A percentile compares a stretch with the other conserved stretches of the same genome.
Evolutionary conservation across 2,888 invertebrate species (phyloP).

Genomic region (Lingula anatina): DNA sequence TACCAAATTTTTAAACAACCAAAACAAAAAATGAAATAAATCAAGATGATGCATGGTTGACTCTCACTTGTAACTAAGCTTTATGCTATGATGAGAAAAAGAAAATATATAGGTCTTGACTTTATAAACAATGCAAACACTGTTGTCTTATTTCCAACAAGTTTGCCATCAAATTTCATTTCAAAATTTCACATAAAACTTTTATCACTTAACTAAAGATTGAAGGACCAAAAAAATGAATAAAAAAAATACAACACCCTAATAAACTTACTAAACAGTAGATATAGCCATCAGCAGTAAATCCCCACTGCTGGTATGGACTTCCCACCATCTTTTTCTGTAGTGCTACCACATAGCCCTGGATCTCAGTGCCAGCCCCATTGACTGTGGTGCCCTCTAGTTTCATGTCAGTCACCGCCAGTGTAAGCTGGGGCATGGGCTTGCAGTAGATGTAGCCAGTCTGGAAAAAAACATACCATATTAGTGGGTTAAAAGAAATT

Average conservation of each 20-base stretch:
- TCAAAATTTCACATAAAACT: background rate
- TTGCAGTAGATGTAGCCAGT: constrained; percentile 41
- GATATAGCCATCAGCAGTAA: constrained; percentile 42
- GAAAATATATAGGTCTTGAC: too few species aligned
- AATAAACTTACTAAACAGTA: constrained; percentile 29
- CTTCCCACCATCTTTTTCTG: constrained; percentile 35
- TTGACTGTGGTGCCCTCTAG: constrained; percentile 19
- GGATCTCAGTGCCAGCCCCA: constrained; percentile 17
- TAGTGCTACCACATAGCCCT: constrained; percentile 36
- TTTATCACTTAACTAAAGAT: too few species aligned
- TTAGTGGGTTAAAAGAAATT: background rate
- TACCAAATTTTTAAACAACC: too few species aligned
- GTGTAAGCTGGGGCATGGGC: constrained; percentile 41
- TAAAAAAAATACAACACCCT: too few species aligned
- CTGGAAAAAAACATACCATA: constrained; percentile 18
- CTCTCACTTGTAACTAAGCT: too few species aligned
- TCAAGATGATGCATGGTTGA: too few species aligned
- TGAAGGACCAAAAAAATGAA: too few species aligned
- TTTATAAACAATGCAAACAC: background rate
- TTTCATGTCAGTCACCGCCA: constrained; percentile 29
- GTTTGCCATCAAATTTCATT: background rate
- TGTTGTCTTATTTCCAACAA: background rate
- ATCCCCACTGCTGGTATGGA: constrained; percentile 42
- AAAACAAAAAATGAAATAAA: too few species aligned
- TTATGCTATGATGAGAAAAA: too few species aligned